Evolutionary conservation across 2,797 vertebrate genomes (phyloP), one percentile per base, ranked within the genome.

Genomic region (Dendrocincla tyrannina): DNA sequence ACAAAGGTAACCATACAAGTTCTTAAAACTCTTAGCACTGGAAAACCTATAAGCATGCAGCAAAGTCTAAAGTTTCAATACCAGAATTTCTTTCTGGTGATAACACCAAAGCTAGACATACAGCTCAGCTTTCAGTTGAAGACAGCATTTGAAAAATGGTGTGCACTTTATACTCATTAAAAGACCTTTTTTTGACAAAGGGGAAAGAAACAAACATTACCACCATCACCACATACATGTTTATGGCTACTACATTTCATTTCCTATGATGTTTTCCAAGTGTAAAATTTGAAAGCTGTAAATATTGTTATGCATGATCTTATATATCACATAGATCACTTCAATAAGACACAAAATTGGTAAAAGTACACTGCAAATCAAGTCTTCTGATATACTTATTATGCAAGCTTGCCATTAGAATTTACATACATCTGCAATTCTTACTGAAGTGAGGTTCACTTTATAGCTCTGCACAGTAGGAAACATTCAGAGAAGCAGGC

Each of bases 401-500:
- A 70, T 16, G 50, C 35, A 91, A 53, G 23, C 13, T 28, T 66
- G 33, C 25, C 41, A 58, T 73, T 81, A 80, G n/a, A 80, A 93
- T 94, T 87, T 80, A 82, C 7, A 60, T 12, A 53, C 9, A 80
- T 85, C 82, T 93, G 67, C 22, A 55, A 83, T 84, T 93, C 79
- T 82, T 59, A 62, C 81, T 95, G 62, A 49, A 67, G 60, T 77
- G 85, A 76, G 84, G 64, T 91, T 72, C 75, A 83, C 75, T 25
- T 82, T 64, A 64, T 80, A 96, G 87, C 80, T 95, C 94, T 88
- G 83, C 76, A 91, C 33, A 75, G 60, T 30, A 89, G 37, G 66
- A 94, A 92, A 49, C 39, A 92, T 63, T 96, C 77, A 96, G 72
- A 96, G 82, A 66, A 74, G 35, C 58, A 97, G 91, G 81, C 64